Evolutionary conservation across 2,797 vertebrate genomes (phyloP).

Genomic region (Urocyon cinereoargenteus): DNA sequence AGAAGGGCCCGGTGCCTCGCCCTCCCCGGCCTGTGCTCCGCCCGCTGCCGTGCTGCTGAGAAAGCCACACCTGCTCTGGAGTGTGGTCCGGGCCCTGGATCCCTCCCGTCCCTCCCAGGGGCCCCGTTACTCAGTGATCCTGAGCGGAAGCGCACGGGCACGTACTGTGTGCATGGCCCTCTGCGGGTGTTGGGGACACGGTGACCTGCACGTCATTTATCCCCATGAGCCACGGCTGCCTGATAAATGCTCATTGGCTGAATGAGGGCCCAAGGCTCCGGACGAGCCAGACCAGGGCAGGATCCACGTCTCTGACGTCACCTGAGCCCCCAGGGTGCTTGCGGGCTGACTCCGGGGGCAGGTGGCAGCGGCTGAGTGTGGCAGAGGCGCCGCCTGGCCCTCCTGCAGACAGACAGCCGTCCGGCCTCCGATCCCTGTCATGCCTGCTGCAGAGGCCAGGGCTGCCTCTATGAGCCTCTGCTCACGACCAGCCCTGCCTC

Average conservation of each 20-base stretch:
- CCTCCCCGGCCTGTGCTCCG: too few species aligned
- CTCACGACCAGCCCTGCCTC: background rate
- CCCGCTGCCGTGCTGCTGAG: background rate
- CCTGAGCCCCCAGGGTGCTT: background rate
- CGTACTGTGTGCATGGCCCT: background rate
- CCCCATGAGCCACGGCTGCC: background rate
- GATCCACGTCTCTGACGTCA: rapidly evolving
- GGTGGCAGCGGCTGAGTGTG: background rate
- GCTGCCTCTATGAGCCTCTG: rapidly evolving
- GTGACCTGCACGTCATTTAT: background rate
- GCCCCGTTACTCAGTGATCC: background rate
- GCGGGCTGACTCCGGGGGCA: background rate
- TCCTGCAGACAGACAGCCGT: too few species aligned
- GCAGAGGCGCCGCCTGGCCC: background rate
- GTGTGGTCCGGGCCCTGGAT: background rate
- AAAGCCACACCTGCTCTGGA: background rate
- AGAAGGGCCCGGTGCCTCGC: background rate
- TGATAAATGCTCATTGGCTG: background rate
- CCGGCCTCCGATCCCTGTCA: background rate
- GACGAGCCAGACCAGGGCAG: background rate
- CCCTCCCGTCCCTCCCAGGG: too few species aligned
- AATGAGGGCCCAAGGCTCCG: background rate
- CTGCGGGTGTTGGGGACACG: background rate
- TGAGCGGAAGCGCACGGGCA: background rate
- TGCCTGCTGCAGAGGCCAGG: background rate